Conservation (phyloP, 2,888 invertebrate genomes). For the Caenorhabditis uteleia region DNA sequence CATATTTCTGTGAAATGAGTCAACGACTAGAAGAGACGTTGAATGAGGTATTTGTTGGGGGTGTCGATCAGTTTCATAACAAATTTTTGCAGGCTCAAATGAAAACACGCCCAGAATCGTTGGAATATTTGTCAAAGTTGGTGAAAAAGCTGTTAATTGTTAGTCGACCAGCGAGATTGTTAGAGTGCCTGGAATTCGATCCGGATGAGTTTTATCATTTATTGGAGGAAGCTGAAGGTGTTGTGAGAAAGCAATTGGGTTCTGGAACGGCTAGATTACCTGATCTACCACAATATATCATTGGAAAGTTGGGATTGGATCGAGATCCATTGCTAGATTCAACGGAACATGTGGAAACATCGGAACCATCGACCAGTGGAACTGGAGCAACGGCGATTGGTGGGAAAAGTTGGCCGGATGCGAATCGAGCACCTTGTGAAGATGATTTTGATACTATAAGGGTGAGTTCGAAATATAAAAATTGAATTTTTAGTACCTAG, state of each 20-base stretch:
- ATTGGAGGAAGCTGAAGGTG: slow-evolving; percentile 85
- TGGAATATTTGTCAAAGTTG: slow-evolving; percentile 83
- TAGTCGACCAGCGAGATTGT: slow-evolving; percentile 90
- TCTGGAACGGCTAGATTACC: slow-evolving; percentile 65
- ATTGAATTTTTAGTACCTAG: no score
- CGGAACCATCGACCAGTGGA: slow-evolving; percentile 8
- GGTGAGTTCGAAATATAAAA: slow-evolving; percentile 44
- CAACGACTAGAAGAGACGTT: slow-evolving; percentile 92
- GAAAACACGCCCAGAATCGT: slow-evolving; percentile 82
- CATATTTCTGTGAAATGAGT: slow-evolving; percentile 90
- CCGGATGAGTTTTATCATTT: slow-evolving; percentile 97
- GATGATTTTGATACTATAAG: slow-evolving; percentile 96
- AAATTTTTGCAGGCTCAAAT: slow-evolving; percentile 52
- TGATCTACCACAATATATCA: slow-evolving; percentile 87
- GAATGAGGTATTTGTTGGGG: slow-evolving; percentile 80
- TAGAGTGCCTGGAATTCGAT: slow-evolving; percentile 98
- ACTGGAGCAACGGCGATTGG: not conserved
- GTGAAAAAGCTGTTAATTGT: slow-evolving; percentile 92
- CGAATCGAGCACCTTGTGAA: slow-evolving; percentile 75
- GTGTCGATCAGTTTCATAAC: not conserved
- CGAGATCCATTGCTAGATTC: slow-evolving; percentile 79
- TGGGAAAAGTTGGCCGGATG: slow-evolving; percentile 20
- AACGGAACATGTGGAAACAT: slow-evolving; percentile 44
- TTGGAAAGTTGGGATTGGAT: slow-evolving; percentile 90
- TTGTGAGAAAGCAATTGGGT: slow-evolving; percentile 68